Conservation (phyloP, 1,140 invertebrate species). For the Pogonomyrmex barbatus region DNA sequence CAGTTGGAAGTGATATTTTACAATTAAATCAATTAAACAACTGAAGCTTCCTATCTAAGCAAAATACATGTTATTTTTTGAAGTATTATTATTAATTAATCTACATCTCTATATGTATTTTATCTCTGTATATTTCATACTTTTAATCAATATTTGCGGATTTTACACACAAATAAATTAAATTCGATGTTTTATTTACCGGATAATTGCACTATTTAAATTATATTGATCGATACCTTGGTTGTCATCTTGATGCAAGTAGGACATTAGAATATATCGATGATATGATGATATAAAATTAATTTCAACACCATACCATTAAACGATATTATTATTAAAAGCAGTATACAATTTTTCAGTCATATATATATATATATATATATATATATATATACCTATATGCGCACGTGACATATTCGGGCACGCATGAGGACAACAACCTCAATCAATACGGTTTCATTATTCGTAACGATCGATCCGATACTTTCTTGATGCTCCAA, state of each 20-base stretch:
- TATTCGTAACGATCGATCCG: conserved; percentile 15
- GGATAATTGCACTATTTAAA: neutral
- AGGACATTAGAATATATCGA: neutral
- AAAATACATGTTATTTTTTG: conserved; percentile 5
- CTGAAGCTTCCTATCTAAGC: neutral
- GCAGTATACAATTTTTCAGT: neutral
- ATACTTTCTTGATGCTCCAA: neutral
- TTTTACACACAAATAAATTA: neutral
- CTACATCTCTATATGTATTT: neutral
- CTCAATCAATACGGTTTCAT: conserved; percentile 50
- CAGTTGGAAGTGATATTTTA: neutral
- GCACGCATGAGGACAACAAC: conserved; percentile 21
- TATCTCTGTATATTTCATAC: neutral
- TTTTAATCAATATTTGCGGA: neutral
- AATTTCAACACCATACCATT: neutral
- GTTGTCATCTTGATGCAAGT: neutral
- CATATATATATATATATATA: neutral
- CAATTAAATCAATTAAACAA: conserved; percentile 42
- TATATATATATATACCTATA: neutral
- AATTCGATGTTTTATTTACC: conserved; percentile 21
- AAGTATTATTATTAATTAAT: conserved; percentile 11
- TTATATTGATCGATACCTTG: conserved; percentile 4
- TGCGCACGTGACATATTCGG: neutral
- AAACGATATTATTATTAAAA: neutral
- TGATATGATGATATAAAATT: conserved; percentile 23